Evolutionary conservation across 2,888 invertebrate species (phyloP).

Genomic region (Drosophila incognita): DNA sequence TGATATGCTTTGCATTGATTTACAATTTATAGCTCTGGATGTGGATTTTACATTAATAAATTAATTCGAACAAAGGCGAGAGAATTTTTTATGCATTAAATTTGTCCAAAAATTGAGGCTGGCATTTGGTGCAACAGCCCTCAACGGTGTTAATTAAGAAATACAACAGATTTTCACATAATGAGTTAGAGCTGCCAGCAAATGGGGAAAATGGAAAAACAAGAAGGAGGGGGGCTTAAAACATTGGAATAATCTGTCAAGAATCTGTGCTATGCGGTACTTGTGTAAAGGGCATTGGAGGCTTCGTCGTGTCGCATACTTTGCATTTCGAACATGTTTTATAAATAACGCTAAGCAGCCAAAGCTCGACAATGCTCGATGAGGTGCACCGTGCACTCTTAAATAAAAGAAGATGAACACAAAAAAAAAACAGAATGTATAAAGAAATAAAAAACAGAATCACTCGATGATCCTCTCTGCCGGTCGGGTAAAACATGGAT

Average conservation of each 20-base stretch:
- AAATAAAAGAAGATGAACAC: conserved; percentile 22
- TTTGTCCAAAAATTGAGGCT: conserved; percentile 12
- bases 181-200: conserved; percentile 22
- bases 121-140: neutral
- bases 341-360: conserved; percentile 73
- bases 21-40: conserved; percentile 1
- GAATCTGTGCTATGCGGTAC: conserved; percentile 73
- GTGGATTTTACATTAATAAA: conserved; percentile 1
- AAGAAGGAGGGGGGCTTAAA: conserved; percentile 21
- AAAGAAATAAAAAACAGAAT: conserved; percentile 44
- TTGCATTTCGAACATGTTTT: conserved; percentile 79
- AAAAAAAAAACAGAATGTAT: neutral
- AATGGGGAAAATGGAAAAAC: neutral
- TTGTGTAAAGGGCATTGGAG: conserved; percentile 76
- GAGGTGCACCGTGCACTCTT: conserved; percentile 36
- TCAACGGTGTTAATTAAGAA: conserved; percentile 48
- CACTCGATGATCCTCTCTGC: conserved; percentile 43
- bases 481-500: conserved; percentile 66
- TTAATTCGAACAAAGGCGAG: neutral
- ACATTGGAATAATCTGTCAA: conserved; percentile 67
- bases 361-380: conserved; percentile 52
- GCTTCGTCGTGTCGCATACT: conserved; percentile 78
- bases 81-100: neutral
- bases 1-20: neutral
- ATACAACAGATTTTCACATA: conserved; percentile 25